These are phyloP conservation scores for Characodon lateralis DNA, from an alignment of 2,797 vertebrate genomes.

Conservation along the genomic window DNA sequence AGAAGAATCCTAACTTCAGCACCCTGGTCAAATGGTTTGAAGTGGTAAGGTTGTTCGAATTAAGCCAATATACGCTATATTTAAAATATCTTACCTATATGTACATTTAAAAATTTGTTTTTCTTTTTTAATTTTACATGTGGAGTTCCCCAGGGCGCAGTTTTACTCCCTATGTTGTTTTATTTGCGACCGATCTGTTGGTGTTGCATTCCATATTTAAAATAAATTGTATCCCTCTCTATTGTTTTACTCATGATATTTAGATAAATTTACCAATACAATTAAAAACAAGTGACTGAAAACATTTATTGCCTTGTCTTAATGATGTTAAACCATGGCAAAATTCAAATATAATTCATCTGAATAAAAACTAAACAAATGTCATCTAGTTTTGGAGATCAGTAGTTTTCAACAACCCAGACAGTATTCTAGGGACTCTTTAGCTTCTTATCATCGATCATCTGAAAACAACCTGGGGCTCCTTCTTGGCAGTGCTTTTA, in stretches of 20 bases:
- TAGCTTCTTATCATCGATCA: background rate
- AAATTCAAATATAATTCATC: background rate
- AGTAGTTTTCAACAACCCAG: background rate
- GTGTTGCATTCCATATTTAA: too few relatives aligned
- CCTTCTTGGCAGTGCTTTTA: background rate
- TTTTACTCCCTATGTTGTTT: too few relatives aligned
- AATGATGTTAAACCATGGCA: too few relatives aligned
- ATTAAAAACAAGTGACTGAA: too few relatives aligned
- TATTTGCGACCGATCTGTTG: too few relatives aligned
- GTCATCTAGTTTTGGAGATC: background rate
- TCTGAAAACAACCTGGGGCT: background rate
- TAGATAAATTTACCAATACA: too few relatives aligned
- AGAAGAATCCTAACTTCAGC: constrained; percentile 98
- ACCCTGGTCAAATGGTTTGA: constrained; percentile 98
- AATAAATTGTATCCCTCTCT: too few relatives aligned
- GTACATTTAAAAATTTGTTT: background rate
- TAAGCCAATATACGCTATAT: background rate
- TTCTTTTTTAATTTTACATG: background rate
- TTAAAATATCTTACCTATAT: background rate
- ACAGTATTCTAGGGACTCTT: background rate
- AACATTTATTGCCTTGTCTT: background rate
- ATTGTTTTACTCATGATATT: too few relatives aligned
- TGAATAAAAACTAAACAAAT: background rate
- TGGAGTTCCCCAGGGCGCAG: too few relatives aligned
- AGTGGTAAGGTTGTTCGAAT: constrained; percentile 85